These are phyloP conservation scores for Scotopteryx bipunctaria DNA, from an alignment of 2,888 invertebrate species.

Conservation along the genomic window DNA sequence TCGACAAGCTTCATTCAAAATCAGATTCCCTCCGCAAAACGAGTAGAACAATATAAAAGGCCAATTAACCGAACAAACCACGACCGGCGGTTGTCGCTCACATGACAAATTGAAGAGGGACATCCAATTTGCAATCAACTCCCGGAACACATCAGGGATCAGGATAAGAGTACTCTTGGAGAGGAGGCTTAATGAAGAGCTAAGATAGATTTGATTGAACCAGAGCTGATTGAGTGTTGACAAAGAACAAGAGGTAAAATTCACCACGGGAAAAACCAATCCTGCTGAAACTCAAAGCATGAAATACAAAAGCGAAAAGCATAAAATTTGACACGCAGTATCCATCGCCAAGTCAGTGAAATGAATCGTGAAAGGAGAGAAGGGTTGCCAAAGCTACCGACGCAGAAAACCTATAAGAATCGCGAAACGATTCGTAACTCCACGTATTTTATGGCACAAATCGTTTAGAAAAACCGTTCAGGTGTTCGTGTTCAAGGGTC, in stretches of 20 bases:
- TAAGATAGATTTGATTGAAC: conserved; percentile 1
- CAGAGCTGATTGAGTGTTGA: too few relatives aligned
- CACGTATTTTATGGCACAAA: neutral
- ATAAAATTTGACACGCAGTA: neutral
- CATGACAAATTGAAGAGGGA: conserved; percentile 28
- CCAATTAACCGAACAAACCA: conserved; percentile 32
- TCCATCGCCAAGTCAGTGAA: neutral
- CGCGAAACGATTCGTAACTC: neutral
- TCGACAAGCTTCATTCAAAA: conserved; percentile 15
- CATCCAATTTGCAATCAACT: conserved; percentile 23
- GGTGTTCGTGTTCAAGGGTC: conserved; percentile 6
- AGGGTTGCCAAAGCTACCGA: neutral
- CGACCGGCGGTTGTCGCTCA: conserved; percentile 27
- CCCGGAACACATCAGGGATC: conserved; percentile 13
- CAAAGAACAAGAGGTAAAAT: too few relatives aligned
- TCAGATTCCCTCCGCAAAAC: conserved; percentile 14
- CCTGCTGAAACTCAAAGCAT: too few relatives aligned
- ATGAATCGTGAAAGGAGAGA: neutral
- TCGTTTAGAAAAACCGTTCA: neutral
- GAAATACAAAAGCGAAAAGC: too few relatives aligned
- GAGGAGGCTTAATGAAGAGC: conserved; percentile 24
- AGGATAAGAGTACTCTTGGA: conserved; percentile 1
- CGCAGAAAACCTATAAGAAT: neutral
- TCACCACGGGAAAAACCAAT: too few relatives aligned
- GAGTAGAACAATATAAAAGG: conserved; percentile 21